Conservation (phyloP, 2,888 invertebrate species). For the Maniola hyperantus region DNA sequence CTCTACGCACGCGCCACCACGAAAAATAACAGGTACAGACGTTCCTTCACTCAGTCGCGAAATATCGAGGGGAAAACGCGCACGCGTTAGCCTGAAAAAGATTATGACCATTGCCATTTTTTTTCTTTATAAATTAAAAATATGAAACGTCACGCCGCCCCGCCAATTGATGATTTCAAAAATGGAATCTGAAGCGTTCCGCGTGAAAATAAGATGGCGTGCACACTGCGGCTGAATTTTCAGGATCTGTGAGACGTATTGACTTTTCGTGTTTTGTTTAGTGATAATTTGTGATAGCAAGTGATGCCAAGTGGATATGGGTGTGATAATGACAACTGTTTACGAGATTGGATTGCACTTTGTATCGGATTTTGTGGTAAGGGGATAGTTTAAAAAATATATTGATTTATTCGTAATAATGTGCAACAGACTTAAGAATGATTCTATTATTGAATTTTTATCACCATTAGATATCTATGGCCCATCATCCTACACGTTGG, state of each 20-base stretch:
- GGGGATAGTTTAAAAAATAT: conserved; percentile 32
- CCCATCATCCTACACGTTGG: not conserved
- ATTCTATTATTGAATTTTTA: not conserved
- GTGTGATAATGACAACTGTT: conserved; percentile 73
- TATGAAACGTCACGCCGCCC: conserved; percentile 48
- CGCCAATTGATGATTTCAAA: conserved; percentile 48
- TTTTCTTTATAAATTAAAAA: conserved; percentile 48
- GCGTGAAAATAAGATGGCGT: conserved; percentile 23
- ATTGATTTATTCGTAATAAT: not conserved
- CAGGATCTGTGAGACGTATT: conserved; percentile 58
- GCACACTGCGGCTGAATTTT: conserved; percentile 41
- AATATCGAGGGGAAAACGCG: conserved; percentile 60
- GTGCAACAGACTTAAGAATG: not conserved
- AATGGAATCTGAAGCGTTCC: conserved; percentile 41
- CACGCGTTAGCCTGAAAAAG: conserved; percentile 59
- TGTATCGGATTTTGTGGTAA: conserved; percentile 68
- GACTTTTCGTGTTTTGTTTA: conserved; percentile 72
- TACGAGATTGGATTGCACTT: conserved; percentile 73
- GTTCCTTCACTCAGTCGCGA: conserved; percentile 65
- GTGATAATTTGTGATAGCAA: conserved; percentile 68
- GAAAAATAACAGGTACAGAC: conserved; percentile 50
- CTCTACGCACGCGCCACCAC: conserved; percentile 50
- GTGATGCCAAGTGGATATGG: conserved; percentile 73
- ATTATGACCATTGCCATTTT: conserved; percentile 42
- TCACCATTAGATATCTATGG: not conserved